Evolutionary conservation across 2,113 vertebrate genomes (phyloP).

Genomic region (Atrichornis clamosus): DNA sequence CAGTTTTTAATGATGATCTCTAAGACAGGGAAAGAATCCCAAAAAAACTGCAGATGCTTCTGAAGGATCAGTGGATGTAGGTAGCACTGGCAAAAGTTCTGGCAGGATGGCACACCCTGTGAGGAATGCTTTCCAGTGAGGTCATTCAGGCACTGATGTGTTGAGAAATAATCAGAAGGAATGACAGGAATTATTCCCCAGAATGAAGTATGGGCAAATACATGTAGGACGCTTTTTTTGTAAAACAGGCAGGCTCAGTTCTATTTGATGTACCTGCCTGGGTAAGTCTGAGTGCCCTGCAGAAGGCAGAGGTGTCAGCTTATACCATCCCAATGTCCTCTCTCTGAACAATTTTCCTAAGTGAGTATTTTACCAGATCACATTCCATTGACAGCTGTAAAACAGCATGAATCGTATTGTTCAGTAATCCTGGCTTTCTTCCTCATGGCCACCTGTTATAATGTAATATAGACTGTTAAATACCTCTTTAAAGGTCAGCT

Average conservation of each 20-base stretch:
- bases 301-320: background rate
- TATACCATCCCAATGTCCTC: background rate
- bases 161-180: background rate
- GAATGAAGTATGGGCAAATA: background rate
- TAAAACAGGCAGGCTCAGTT: background rate
- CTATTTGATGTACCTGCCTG: background rate
- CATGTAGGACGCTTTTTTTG: background rate
- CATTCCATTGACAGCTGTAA: background rate
- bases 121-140: background rate
- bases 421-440: background rate
- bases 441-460: background rate
- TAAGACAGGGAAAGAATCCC: background rate
- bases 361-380: background rate
- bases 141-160: background rate
- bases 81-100: background rate
- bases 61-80: background rate
- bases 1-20: background rate
- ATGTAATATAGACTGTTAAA: background rate
- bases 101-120: background rate
- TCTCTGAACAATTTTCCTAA: background rate
- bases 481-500: background rate
- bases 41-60: background rate
- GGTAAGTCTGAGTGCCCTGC: background rate
- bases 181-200: background rate
- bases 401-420: background rate